Percentiles rank a stretch among this genome's conserved stretches.
Conservation (phyloP, 2,797 vertebrate species). For the Yasuhikotakia modesta region DNA sequence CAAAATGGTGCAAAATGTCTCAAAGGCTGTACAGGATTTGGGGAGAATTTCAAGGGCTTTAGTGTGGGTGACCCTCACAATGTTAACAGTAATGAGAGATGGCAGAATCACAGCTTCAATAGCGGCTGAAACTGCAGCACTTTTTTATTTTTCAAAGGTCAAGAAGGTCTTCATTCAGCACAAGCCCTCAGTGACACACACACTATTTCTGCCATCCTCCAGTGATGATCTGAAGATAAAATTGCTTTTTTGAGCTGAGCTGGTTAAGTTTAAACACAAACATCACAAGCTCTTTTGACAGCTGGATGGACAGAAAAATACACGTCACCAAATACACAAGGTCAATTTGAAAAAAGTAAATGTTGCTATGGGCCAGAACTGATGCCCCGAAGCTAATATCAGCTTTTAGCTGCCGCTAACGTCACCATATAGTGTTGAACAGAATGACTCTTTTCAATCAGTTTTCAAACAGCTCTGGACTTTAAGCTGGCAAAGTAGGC, state of each 20-base stretch:
- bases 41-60: slow-evolving; percentile 35
- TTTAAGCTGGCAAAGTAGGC: too few relatives aligned
- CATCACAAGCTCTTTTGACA: background rate
- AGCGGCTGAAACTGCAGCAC: slow-evolving; percentile 32
- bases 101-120: slow-evolving; percentile 51
- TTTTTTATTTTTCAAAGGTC: slow-evolving; percentile 34
- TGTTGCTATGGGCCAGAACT: background rate
- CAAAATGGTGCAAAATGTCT: slow-evolving; percentile 31
- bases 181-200: slow-evolving; percentile 12
- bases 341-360: background rate
- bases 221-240: slow-evolving; percentile 36
- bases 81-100: slow-evolving; percentile 51
- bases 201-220: slow-evolving; percentile 19
- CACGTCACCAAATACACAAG: background rate
- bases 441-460: background rate
- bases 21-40: slow-evolving; percentile 40
- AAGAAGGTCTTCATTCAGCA: slow-evolving; percentile 24
- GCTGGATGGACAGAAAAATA: background rate
- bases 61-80: slow-evolving; percentile 27
- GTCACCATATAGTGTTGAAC: background rate
- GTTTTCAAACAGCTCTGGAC: background rate
- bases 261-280: slow-evolving; percentile 14
- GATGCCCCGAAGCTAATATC: background rate
- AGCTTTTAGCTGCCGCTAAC: background rate
- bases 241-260: slow-evolving; percentile 30